Conservation (phyloP, 2,113 vertebrate genomes). For the Phylloscopus trochiloides region DNA sequence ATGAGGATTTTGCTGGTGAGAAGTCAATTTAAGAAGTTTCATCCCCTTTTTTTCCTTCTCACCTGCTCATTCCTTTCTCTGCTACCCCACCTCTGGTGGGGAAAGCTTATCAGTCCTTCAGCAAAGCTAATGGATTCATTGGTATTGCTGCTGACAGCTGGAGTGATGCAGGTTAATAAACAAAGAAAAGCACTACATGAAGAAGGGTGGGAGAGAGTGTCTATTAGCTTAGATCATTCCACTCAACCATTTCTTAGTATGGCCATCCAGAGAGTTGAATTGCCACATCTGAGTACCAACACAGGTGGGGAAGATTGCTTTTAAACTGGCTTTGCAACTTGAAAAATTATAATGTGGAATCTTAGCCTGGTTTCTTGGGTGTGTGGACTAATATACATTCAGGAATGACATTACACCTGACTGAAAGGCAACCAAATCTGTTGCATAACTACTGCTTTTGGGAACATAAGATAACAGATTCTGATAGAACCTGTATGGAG, state of each 20-base stretch:
- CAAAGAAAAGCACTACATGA: background rate
- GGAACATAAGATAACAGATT: background rate
- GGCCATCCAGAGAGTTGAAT: background rate
- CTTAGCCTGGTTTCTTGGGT: constrained; percentile 28
- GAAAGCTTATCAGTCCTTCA: background rate
- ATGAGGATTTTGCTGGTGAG: background rate
- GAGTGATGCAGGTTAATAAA: constrained; percentile 4
- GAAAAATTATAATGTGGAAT: background rate
- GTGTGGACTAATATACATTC: background rate
- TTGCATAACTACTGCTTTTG: constrained; percentile 22
- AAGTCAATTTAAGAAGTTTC: background rate
- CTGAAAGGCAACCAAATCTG: constrained; percentile 27
- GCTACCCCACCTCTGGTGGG: background rate
- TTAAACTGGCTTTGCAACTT: constrained; percentile 45
- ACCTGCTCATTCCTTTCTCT: constrained; percentile 9
- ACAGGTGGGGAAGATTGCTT: background rate
- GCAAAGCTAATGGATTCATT: background rate
- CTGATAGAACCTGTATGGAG: constrained; percentile 10
- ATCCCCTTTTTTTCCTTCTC: background rate
- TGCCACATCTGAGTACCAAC: background rate
- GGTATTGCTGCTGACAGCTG: background rate
- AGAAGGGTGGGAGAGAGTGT: background rate
- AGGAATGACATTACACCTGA: constrained; percentile 31
- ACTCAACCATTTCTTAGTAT: background rate
- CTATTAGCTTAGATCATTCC: constrained; percentile 16